Base-by-base conservation (phyloP, 1,140 invertebrate species). In the Kradibia gibbosae region DNA sequence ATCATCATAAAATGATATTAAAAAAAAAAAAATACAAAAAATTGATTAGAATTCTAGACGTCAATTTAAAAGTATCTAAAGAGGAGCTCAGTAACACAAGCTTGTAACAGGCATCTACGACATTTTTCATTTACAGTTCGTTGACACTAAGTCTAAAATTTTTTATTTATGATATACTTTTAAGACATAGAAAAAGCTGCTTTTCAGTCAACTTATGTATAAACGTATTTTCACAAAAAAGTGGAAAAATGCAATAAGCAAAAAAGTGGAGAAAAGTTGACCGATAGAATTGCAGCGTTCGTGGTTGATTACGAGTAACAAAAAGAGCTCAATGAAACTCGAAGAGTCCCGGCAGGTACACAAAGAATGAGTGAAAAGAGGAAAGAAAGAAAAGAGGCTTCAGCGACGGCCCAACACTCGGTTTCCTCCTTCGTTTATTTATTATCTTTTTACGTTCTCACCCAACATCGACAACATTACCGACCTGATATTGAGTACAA, bases 401-500 rank as follows among this genome's bases (percentile, higher is more conserved):
- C 60, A 81, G 75, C 60, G 78, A 71, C 50, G 81, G 10, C 72
- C 17, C 72, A 7, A 17, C 20, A 57, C 11, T 80, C 57, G 74
- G 25, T 25, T 39, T 60, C 45, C 65, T 55, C 15, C n/a, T 48
- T 39, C 20, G 42, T 65, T 22, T 78, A 53, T 53, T n/a, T 53
- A 50, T 70, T 70, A 31, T 72, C 42, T 80, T 78, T 73, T 80
- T 57, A 36, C 42, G 28, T 53, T 48, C 78, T 3, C 70, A 13
- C 36, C 50, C 36, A 20, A 34, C 31, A 31, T 3, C 60, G 72
- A 76, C 48, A 78, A 80, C 71, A 76, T 80, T 74, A 89, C 88
- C 90, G 90, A 97, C 96, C 94, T 98, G 96, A 91, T 98, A 98
- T 87, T 95, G 95, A 62, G 96, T 94, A 89, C 98, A 99, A 91